phyloP scores from a whole-genome alignment of 2,113 vertebrate species.

The Myocastor coypus region DNA sequence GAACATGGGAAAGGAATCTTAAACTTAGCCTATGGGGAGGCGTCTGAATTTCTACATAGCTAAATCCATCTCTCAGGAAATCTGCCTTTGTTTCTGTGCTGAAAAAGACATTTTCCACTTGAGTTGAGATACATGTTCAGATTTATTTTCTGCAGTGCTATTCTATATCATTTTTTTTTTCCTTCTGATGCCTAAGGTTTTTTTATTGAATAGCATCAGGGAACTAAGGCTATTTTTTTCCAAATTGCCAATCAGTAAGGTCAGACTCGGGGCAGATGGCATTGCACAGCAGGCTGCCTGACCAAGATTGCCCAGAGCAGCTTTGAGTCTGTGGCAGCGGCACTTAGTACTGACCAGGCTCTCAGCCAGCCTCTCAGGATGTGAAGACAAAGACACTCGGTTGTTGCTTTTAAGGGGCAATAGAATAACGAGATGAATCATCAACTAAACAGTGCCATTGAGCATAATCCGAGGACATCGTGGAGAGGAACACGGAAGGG shows the following conservation, averaged over 20 bases:
- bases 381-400: neutral
- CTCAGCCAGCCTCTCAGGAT: neutral
- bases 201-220: constrained; percentile 23
- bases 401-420: neutral
- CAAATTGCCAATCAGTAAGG: neutral
- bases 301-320: neutral
- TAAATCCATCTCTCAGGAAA: constrained; percentile 18
- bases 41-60: neutral
- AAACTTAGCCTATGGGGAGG: neutral
- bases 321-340: neutral
- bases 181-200: neutral
- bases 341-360: neutral
- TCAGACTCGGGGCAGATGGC: neutral
- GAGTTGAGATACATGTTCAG: neutral
- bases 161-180: neutral
- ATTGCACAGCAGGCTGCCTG: fast-evolving
- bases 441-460: neutral
- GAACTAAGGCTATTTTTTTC: neutral
- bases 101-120: neutral
- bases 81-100: neutral
- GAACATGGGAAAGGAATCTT: neutral
- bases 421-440: neutral
- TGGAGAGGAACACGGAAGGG: neutral
- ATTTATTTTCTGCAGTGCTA: constrained; percentile 2
- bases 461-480: neutral